A percentile compares a stretch with the other conserved stretches of the same genome.
These are phyloP conservation scores for Pelecanus crispus DNA, from an alignment of 2,113 vertebrate species.

Conservation along the genomic window DNA sequence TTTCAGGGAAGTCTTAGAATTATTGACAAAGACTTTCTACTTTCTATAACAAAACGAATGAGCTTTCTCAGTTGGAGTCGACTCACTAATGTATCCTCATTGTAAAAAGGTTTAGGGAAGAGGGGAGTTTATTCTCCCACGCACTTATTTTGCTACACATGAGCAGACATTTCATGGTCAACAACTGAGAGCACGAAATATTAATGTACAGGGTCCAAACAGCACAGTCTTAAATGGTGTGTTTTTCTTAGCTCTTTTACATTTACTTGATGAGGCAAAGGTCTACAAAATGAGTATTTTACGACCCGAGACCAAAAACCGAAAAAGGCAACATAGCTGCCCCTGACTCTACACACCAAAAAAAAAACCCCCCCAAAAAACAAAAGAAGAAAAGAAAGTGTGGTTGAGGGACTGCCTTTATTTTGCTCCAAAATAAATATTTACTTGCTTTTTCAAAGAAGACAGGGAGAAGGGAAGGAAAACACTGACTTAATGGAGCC, in stretches of 20 bases:
- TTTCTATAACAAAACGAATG: not conserved
- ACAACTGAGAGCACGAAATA: not conserved
- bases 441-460: not conserved
- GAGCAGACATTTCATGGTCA: not conserved
- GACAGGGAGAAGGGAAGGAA: not conserved
- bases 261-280: not conserved
- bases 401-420: not conserved
- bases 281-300: not conserved
- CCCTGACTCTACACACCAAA: not conserved
- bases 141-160: not conserved
- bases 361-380: too few species aligned
- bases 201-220: not conserved
- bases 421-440: constrained; percentile 16
- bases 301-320: not conserved
- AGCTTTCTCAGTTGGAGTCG: not conserved
- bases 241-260: not conserved
- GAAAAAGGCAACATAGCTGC: not conserved
- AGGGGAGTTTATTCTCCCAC: not conserved
- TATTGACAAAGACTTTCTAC: not conserved
- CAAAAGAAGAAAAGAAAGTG: not conserved
- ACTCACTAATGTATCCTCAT: not conserved
- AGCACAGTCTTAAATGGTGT: not conserved
- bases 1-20: not conserved
- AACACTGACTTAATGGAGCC: not conserved
- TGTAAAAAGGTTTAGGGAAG: not conserved